phyloP scores from a whole-genome alignment of 2,113 vertebrate genomes.

The Galeopterus variegatus region DNA sequence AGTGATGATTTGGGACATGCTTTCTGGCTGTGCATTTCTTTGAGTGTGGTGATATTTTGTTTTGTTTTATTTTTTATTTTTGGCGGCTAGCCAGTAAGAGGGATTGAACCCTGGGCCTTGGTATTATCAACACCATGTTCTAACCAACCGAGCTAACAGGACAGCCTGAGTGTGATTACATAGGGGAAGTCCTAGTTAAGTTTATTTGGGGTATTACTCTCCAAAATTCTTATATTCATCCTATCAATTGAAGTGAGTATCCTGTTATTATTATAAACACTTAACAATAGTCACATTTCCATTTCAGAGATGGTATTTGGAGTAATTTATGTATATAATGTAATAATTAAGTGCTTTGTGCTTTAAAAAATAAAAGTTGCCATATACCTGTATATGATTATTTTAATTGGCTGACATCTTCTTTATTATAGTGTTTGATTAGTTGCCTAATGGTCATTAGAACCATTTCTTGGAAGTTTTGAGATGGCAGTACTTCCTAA shows the following conservation, averaged over 20 bases:
- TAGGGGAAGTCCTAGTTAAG: background rate
- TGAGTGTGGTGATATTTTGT: background rate
- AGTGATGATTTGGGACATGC: background rate
- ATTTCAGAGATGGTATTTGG: conserved; percentile 49
- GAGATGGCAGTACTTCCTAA: conserved; percentile 28
- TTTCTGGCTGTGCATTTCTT: conserved; percentile 39
- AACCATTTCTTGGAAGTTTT: background rate
- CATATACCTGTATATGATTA: background rate
- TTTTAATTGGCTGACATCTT: background rate
- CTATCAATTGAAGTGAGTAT: background rate
- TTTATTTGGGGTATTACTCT: background rate
- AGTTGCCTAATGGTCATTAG: conserved; percentile 45
- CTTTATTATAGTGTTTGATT: conserved; percentile 14
- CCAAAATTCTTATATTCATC: background rate
- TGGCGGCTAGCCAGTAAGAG: too few relatives aligned
- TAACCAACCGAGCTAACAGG: too few relatives aligned
- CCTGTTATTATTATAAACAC: background rate
- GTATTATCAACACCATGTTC: too few relatives aligned
- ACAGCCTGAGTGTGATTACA: background rate
- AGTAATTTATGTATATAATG: background rate
- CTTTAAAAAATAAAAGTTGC: conserved; percentile 9
- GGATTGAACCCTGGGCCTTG: too few relatives aligned
- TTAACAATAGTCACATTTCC: background rate
- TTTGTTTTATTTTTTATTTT: too few relatives aligned
- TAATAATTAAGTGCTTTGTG: conserved; percentile 35